Percentiles rank a stretch among this genome's conserved stretches.
phyloP scores from a whole-genome alignment of 1,140 invertebrate genomes.

The Lutraria rhynchaena region DNA sequence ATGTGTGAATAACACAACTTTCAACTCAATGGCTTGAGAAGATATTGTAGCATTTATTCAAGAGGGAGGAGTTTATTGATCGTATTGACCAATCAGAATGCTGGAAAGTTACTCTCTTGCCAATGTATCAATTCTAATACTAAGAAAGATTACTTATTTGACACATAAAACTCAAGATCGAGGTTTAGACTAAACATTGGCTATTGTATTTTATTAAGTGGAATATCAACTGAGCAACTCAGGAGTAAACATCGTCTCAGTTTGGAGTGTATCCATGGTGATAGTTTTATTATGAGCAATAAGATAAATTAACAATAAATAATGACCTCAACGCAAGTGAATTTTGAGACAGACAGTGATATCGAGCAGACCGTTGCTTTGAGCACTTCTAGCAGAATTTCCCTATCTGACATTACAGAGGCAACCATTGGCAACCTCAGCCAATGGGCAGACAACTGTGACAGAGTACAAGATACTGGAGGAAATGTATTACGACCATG shows the following conservation, averaged over 20 bases:
- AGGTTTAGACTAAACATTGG: too few relatives aligned
- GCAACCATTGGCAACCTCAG: constrained; percentile 51
- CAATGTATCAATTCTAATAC: too few relatives aligned
- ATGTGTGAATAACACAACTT: constrained; percentile 6
- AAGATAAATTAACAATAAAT: too few relatives aligned
- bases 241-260: constrained; percentile 25
- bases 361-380: constrained; percentile 2
- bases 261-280: too few relatives aligned
- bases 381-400: constrained; percentile 39
- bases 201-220: too few relatives aligned
- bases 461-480: background rate
- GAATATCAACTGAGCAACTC: constrained; percentile 15
- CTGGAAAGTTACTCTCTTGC: too few relatives aligned
- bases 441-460: constrained; percentile 24
- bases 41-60: background rate
- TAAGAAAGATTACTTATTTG: too few relatives aligned
- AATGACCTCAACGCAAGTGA: constrained; percentile 12
- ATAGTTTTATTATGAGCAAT: too few relatives aligned
- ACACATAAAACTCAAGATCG: too few relatives aligned
- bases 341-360: constrained; percentile 28
- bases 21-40: constrained; percentile 19
- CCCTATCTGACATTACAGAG: constrained; percentile 33
- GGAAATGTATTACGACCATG: constrained; percentile 23
- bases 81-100: background rate
- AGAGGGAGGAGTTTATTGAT: background rate